phyloP scores from a whole-genome alignment of 2,113 vertebrate species.

The Mirza zaza region DNA sequence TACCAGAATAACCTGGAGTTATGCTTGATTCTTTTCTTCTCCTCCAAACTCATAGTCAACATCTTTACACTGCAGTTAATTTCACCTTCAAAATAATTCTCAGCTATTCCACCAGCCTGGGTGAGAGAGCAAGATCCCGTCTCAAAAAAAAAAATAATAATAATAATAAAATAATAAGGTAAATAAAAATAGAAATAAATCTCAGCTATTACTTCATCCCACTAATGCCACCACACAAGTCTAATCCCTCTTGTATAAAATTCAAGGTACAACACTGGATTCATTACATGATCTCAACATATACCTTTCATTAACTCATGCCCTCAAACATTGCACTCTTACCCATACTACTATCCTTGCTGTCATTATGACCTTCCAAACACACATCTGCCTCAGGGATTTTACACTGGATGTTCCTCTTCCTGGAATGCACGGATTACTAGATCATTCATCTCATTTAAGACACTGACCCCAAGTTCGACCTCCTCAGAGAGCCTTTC shows the following conservation, averaged over 20 bases:
- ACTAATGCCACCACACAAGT: background rate
- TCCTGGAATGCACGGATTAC: background rate
- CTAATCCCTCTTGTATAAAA: background rate
- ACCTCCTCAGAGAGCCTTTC: background rate
- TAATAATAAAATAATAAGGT: too few relatives aligned
- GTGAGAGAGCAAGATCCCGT: too few relatives aligned
- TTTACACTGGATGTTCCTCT: background rate
- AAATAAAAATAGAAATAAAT: background rate
- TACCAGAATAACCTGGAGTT: background rate
- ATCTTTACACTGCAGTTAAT: background rate
- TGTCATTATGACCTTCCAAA: background rate
- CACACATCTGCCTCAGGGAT: background rate
- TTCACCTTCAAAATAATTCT: background rate
- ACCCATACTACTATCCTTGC: background rate
- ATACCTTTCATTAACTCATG: rapidly evolving
- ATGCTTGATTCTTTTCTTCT: background rate
- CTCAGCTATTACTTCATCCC: background rate
- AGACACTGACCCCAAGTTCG: background rate
- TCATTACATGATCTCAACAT: too few relatives aligned
- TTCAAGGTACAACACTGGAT: background rate
- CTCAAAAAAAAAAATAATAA: too few relatives aligned
- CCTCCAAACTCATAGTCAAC: background rate
- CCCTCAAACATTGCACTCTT: too few relatives aligned
- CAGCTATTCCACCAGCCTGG: too few relatives aligned
- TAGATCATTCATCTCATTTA: background rate